These are phyloP conservation scores for Argyrosomus japonicus DNA, from an alignment of 2,113 vertebrate genomes.

Conservation along the genomic window DNA sequence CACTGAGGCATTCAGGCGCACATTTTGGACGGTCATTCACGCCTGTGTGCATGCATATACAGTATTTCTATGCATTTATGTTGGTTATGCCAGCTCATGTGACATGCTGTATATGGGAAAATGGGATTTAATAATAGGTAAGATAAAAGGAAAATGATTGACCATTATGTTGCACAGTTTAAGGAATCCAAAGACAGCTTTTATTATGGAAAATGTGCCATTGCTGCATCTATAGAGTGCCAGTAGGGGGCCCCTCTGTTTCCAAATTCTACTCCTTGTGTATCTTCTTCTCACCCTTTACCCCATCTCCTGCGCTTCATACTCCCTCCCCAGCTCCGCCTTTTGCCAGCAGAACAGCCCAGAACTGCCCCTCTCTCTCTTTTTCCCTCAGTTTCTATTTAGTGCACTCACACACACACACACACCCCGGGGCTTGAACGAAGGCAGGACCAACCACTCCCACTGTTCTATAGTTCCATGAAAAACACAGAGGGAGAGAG, in stretches of 20 bases:
- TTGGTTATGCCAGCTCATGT: neutral
- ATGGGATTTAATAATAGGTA: neutral
- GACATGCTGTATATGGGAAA: neutral
- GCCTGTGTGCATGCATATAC: neutral
- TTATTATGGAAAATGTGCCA: constrained; percentile 42
- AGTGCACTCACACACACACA: constrained; percentile 31
- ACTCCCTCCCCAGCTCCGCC: constrained; percentile 59
- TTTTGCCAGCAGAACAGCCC: constrained; percentile 55
- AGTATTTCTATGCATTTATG: neutral
- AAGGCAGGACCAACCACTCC: constrained; percentile 76
- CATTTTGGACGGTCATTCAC: neutral
- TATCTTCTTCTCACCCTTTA: constrained; percentile 70
- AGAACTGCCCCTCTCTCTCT: constrained; percentile 48
- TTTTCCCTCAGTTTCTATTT: constrained; percentile 50
- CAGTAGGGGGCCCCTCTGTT: constrained; percentile 86
- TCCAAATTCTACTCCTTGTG: constrained; percentile 55
- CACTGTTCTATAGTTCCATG: constrained; percentile 86
- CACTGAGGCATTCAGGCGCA: neutral
- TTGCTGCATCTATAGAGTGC: constrained; percentile 63
- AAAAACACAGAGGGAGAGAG: constrained; percentile 82
- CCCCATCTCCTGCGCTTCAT: constrained; percentile 43
- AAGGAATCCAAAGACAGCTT: neutral
- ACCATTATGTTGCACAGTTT: neutral
- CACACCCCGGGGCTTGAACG: constrained; percentile 43
- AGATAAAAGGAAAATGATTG: neutral